Evolutionary conservation across 2,113 vertebrate species (phyloP), one percentile per base, ranked within the genome.

Genomic region (Coreoperca whiteheadi): DNA sequence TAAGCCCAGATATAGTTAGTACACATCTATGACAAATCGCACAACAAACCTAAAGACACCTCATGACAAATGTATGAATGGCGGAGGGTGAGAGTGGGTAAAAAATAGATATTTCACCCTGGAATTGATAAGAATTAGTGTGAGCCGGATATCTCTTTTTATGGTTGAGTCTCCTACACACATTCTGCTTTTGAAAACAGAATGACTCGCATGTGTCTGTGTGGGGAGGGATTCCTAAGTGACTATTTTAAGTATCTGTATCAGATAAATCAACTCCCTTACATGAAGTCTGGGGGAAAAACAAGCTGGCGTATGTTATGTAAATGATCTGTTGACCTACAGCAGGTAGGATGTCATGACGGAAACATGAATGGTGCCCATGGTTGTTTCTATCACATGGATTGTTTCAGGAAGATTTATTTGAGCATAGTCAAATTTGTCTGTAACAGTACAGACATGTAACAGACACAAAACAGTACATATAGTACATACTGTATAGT

Each of bases 91-190:
- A 82, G 67, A 69, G 15, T 25, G 28, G 50, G 21, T 2, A 20
- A 54, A 75, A 73, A 65, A 84, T 25, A 80, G 2, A 82, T 77
- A 28, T 66, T 86, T 87, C 83, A 88, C 53, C 34, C 30, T 79
- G 61, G 75, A 70, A 48, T n/a, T 67, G 41, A 79, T 67, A 76
- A 79, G 82, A 76, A 74, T 75, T 18, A 46, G 57, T 83, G 60
- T 41, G 34, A 66, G 81, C 88, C 89, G 88, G 92, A 93, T 84
- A 83, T 92, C 34, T 79, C 88, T 89, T 85, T 92, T 84, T 86
- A 88, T 79, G 87, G 82, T 30, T 39, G 20, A 32, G 59, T 82
- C 92, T 92, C 89, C 88, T 87, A 90, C 92, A 80, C 93, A 91
- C 79, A 85, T 79, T 88, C 82, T 91, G 88, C n/a, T 86, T 66